phyloP scores from a whole-genome alignment of 1,140 invertebrate genomes.

The Sycophaga agraensis region DNA sequence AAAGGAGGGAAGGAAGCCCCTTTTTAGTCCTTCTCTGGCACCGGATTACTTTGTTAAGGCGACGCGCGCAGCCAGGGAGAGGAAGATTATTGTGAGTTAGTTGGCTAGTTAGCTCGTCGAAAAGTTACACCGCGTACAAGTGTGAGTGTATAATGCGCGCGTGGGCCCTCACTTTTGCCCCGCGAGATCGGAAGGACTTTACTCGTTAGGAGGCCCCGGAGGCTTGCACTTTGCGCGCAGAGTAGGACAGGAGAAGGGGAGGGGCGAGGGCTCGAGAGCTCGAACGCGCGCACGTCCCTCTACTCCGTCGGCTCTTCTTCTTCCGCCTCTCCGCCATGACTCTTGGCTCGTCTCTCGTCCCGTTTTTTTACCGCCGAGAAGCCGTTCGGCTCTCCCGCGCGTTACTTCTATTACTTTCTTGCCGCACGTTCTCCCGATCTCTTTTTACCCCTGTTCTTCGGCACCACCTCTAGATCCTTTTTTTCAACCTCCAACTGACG shows the following conservation, averaged over 20 bases:
- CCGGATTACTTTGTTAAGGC: slow-evolving; percentile 12
- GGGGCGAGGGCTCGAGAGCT: not conserved
- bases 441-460: too few relatives aligned
- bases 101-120: slow-evolving; percentile 24
- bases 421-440: not conserved
- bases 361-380: not conserved
- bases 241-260: not conserved
- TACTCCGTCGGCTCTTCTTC: not conserved
- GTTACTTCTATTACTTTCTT: slow-evolving; percentile 18
- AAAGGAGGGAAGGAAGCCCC: not conserved
- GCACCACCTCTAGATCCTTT: too few relatives aligned
- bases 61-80: not conserved
- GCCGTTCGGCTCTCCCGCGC: not conserved
- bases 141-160: not conserved
- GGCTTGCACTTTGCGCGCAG: slow-evolving; percentile 13
- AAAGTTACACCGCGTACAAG: slow-evolving; percentile 15
- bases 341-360: not conserved
- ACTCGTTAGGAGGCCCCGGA: slow-evolving; percentile 24
- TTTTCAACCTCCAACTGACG: too few relatives aligned
- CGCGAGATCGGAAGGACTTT: slow-evolving; percentile 27
- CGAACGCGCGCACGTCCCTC: not conserved
- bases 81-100: slow-evolving; percentile 31
- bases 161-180: not conserved
- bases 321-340: not conserved
- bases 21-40: not conserved